Evolutionary conservation across 2,113 vertebrate species (phyloP), one percentile per base, ranked within the genome.

Genomic region (Datnioides undecimradiatus): DNA sequence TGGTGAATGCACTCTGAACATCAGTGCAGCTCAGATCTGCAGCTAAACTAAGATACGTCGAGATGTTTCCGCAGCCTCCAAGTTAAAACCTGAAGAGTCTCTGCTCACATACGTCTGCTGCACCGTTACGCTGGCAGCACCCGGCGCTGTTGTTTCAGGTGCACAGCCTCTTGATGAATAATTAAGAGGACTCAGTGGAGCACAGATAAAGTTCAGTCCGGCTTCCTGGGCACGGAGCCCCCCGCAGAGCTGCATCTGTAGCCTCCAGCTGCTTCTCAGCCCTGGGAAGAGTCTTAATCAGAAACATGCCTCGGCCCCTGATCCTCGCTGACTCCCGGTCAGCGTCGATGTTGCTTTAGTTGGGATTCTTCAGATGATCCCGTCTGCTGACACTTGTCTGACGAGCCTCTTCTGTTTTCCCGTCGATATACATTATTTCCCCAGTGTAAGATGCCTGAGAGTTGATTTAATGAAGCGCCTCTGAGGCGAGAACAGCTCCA

Each of bases 131-230:
- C 51, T 52, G 52, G 57, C 84, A 23, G 80, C 34, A 51, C 8
- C 46, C 51, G 8, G 68, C n/a, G 10, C 80, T 87, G 87, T 87
- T 92, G 91, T 90, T 91, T 93, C 91, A 93, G 91, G 90, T 90
- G 83, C 80, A 34, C 38, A 1, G 31, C 71, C 40, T 36, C 76
- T 65, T 36, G 33, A 92, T 95, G 83, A 95, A 95, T 95, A 92
- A 94, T 94, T 94, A 49, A 94, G 69, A 75, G 73, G 60, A 68
- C 57, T 69, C 79, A 64, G 66, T 62, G 75, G 14, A 86, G 70
- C 27, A 31, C 19, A 85, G 80, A 54, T 54, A 76, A 64, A 77
- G 75, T 77, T 88, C 75, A 54, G 79, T 60, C 73, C 41, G 63
- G 70, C 59, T 82, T 33, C 59, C 27, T 29, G 84, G 83, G 4